Evolutionary conservation across 2,797 vertebrate species (phyloP).

Genomic region (Cryptoprocta ferox): DNA sequence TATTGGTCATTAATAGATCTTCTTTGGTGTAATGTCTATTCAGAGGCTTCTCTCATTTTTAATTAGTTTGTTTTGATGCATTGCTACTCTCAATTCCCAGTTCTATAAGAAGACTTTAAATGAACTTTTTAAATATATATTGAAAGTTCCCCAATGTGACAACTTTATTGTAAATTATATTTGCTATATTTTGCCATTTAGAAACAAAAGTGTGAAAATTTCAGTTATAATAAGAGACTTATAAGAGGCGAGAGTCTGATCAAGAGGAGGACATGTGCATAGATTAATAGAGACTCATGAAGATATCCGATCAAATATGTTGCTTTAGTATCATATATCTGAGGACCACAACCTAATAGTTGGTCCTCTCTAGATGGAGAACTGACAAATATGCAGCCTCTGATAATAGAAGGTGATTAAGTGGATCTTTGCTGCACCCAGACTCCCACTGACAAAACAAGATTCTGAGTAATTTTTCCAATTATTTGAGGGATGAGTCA

Average conservation of each 20-base stretch:
- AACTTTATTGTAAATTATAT: not conserved
- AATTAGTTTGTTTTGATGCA: not conserved
- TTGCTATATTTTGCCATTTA: conserved; percentile 2
- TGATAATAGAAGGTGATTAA: not conserved
- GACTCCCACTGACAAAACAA: not conserved
- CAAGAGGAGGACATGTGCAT: not conserved
- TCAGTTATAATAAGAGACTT: not conserved
- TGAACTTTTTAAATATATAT: not conserved
- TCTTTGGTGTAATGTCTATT: not conserved
- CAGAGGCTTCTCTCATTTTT: not conserved
- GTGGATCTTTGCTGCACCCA: not conserved
- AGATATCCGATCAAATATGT: not conserved
- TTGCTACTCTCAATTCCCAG: not conserved
- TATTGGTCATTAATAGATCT: not conserved
- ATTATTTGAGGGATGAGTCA: not conserved
- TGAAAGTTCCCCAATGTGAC: not conserved
- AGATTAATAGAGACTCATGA: not conserved
- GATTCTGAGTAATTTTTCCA: not conserved
- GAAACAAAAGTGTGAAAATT: not conserved
- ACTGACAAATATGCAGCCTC: not conserved
- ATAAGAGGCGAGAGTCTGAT: not conserved
- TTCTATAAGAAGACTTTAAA: not conserved
- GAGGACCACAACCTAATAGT: not conserved
- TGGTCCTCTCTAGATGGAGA: not conserved
- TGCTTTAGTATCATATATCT: not conserved